phyloP scores from a whole-genome alignment of 2,797 vertebrate genomes.

The Acridotheres tristis region DNA sequence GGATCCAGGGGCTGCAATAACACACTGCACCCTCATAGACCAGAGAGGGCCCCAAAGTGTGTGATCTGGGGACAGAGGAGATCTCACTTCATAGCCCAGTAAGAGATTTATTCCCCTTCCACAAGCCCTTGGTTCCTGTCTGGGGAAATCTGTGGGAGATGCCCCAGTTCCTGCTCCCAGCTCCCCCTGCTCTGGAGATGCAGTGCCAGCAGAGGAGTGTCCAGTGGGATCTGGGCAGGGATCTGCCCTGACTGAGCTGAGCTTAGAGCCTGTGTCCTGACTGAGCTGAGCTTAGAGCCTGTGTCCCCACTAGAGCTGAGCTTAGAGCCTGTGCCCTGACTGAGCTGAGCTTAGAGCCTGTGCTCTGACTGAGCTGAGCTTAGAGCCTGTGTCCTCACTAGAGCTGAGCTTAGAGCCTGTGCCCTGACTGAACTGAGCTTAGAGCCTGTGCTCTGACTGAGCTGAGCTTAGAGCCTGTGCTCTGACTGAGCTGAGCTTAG shows the following conservation, averaged over 20 bases:
- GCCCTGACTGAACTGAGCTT: accelerated
- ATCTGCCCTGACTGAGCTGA: too few species aligned
- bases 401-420: neutral
- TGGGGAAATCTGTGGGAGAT: neutral
- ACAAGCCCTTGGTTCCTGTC: neutral
- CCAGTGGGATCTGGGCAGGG: accelerated
- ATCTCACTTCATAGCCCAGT: neutral
- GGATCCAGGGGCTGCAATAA: neutral
- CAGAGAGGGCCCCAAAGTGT: neutral
- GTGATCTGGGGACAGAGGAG: neutral
- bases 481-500: too few species aligned
- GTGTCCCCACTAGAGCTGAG: accelerated
- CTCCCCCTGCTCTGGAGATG: neutral
- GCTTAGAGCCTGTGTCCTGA: accelerated
- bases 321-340: too few species aligned
- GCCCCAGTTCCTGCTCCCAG: neutral
- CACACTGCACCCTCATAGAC: neutral
- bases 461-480: neutral
- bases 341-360: neutral
- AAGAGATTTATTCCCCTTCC: neutral
- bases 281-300: neutral
- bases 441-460: too few species aligned
- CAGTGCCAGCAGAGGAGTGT: accelerated
- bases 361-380: too few species aligned
- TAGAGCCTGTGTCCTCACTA: accelerated